Conservation (phyloP, 1,140 invertebrate genomes). For the Diuraphis noxia region DNA sequence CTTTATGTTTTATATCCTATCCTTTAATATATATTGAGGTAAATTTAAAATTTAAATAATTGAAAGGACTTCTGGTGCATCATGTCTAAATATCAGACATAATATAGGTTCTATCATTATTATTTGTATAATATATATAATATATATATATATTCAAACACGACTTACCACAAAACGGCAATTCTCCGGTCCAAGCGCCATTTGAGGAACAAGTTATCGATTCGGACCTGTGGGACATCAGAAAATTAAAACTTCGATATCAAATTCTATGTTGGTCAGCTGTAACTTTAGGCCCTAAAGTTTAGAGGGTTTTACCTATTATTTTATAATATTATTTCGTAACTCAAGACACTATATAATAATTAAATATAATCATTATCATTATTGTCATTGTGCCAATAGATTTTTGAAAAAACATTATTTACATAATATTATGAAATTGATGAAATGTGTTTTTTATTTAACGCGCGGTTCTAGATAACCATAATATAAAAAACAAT, state of each 20-base stretch:
- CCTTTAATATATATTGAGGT: not conserved
- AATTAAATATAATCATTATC: not conserved
- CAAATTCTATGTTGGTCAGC: not conserved
- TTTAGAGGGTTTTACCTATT: not conserved
- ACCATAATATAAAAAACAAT: not conserved
- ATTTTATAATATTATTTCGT: not conserved
- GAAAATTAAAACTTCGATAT: not conserved
- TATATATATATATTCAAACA: not conserved
- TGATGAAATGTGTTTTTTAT: not conserved
- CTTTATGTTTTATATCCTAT: too few relatives aligned
- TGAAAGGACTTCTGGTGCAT: not conserved
- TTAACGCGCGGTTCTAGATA: not conserved
- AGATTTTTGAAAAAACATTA: not conserved
- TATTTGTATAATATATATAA: not conserved
- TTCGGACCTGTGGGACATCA: constrained; percentile 61
- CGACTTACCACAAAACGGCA: constrained; percentile 80
- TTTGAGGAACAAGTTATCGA: constrained; percentile 69
- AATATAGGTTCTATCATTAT: not conserved
- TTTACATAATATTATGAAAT: not conserved
- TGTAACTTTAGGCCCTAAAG: not conserved
- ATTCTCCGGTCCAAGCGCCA: constrained; percentile 76
- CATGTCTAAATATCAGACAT: not conserved
- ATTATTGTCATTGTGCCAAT: not conserved
- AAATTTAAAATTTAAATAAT: not conserved
- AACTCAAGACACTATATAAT: not conserved